A percentile compares a stretch with the other conserved stretches of the same genome.
Conservation (phyloP, 2,888 invertebrate genomes). For the Phlogophora meticulosa region DNA sequence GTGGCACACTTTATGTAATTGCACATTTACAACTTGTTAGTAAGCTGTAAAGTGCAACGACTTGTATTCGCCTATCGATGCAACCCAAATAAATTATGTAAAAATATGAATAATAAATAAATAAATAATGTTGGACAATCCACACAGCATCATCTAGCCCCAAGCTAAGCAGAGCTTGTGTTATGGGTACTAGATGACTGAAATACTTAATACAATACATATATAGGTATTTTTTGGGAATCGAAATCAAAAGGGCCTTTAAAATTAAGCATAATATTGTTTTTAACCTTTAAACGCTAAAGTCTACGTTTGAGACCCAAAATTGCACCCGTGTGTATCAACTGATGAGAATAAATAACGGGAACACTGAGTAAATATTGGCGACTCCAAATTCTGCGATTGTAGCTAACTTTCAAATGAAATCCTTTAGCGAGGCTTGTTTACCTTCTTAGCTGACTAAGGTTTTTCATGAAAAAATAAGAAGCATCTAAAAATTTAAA, state of each 20-base stretch:
- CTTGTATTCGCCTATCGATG: slow-evolving; percentile 51
- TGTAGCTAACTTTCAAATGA: slow-evolving; percentile 62
- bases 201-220: too few relatives aligned
- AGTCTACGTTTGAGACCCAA: slow-evolving; percentile 19
- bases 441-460: slow-evolving; percentile 31
- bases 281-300: neutral
- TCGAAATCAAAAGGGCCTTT: too few relatives aligned
- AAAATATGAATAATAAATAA: too few relatives aligned
- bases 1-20: slow-evolving; percentile 12
- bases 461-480: neutral
- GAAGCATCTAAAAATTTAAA: neutral
- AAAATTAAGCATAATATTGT: too few relatives aligned
- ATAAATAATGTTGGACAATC: too few relatives aligned
- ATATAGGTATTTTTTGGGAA: too few relatives aligned
- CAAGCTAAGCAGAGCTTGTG: too few relatives aligned
- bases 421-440: slow-evolving; percentile 50
- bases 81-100: too few relatives aligned
- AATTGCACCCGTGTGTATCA: slow-evolving; percentile 10
- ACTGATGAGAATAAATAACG: slow-evolving; percentile 66
- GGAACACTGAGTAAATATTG: slow-evolving; percentile 66
- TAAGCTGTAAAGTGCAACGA: slow-evolving; percentile 52
- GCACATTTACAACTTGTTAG: slow-evolving; percentile 52
- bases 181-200: too few relatives aligned
- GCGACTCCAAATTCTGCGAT: slow-evolving; percentile 61
- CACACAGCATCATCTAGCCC: too few relatives aligned